These are phyloP conservation scores for Tadarida brasiliensis DNA, from an alignment of 2,797 vertebrate species.

Conservation along the genomic window DNA sequence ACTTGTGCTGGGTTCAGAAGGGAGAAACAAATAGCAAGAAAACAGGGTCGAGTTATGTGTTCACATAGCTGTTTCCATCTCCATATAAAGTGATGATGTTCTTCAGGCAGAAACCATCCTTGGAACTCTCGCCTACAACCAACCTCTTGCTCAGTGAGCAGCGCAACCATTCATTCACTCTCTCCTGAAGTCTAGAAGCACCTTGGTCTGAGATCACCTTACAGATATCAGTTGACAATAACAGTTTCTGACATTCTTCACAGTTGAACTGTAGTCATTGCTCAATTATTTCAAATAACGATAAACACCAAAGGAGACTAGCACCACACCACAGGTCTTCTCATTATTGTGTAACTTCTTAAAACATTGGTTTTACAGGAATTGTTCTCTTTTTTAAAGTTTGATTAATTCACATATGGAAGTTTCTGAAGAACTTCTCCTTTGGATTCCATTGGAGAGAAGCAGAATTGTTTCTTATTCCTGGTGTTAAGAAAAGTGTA, in stretches of 20 bases:
- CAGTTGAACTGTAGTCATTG: neutral
- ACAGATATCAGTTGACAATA: neutral
- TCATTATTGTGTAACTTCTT: neutral
- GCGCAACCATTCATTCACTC: neutral
- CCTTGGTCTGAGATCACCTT: neutral
- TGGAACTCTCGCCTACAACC: neutral
- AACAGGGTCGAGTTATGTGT: neutral
- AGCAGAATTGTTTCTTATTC: constrained; percentile 30
- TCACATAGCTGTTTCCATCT: neutral
- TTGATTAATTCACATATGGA: neutral
- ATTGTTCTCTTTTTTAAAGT: neutral
- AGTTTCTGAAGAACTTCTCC: neutral
- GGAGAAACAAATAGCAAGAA: neutral
- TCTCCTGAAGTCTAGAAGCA: neutral
- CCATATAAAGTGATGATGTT: neutral
- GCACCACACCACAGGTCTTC: neutral
- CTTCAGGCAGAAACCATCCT: neutral
- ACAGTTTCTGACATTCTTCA: neutral
- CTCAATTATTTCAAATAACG: neutral
- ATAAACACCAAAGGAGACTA: neutral
- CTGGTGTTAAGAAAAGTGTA: constrained; percentile 10
- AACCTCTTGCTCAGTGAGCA: neutral
- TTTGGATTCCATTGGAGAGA: neutral
- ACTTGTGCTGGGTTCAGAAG: neutral
- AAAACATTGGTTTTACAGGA: neutral